Evolutionary conservation across 2,797 vertebrate species (phyloP).

Genomic region (Cygnus olor): DNA sequence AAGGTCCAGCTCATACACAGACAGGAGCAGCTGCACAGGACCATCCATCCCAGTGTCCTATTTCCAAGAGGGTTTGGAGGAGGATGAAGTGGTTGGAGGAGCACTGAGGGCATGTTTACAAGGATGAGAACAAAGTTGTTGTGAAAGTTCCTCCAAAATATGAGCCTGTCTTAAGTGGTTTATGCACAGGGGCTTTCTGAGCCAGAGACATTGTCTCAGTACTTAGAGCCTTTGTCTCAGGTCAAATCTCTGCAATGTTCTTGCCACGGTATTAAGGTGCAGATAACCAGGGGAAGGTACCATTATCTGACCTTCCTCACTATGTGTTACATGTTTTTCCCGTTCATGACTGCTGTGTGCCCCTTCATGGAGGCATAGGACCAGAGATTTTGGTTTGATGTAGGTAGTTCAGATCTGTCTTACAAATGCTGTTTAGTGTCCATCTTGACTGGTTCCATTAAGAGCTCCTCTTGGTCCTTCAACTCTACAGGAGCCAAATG

Average conservation of each 20-base stretch:
- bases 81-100: not conserved
- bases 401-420: not conserved
- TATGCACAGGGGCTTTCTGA: not conserved
- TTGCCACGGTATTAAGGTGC: not conserved
- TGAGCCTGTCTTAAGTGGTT: not conserved
- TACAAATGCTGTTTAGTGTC: not conserved
- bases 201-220: not conserved
- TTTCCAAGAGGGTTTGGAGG: not conserved
- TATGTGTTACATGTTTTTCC: rapidly evolving
- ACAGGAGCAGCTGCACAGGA: not conserved
- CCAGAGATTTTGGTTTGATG: not conserved
- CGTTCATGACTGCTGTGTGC: not conserved
- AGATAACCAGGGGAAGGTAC: not conserved
- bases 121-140: not conserved
- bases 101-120: not conserved
- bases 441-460: not conserved
- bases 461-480: not conserved
- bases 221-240: not conserved
- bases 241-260: not conserved
- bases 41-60: not conserved
- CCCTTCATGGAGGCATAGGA: not conserved
- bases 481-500: not conserved
- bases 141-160: not conserved
- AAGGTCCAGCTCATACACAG: not conserved
- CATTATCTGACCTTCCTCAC: not conserved